Percentiles rank a stretch among this genome's conserved stretches.
These are phyloP conservation scores for Scaptomyza pallida DNA, from an alignment of 1,140 invertebrate genomes.

Conservation along the genomic window DNA sequence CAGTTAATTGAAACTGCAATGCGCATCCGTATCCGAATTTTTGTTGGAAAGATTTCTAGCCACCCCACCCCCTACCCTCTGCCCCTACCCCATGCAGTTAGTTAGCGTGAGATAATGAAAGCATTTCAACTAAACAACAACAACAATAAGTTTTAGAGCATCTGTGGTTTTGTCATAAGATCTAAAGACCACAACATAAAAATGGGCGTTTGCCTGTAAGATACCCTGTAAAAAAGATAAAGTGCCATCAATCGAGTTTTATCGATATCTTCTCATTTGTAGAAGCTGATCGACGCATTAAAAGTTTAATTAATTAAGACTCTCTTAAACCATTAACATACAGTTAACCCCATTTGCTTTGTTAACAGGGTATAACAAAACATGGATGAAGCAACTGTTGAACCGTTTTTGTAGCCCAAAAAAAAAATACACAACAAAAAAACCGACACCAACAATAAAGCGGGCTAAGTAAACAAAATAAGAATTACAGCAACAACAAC, in stretches of 20 bases:
- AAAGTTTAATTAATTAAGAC: no score
- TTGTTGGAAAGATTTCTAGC: no score
- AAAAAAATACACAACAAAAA: constrained; percentile 34
- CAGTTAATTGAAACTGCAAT: constrained; percentile 12
- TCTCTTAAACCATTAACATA: no score
- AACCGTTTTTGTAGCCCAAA: constrained; percentile 62
- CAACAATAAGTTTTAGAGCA: neutral
- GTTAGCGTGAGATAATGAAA: constrained; percentile 65
- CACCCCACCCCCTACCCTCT: neutral
- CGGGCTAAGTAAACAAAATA: constrained; percentile 73
- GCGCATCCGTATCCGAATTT: constrained; percentile 40
- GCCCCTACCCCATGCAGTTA: neutral
- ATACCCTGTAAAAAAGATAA: neutral
- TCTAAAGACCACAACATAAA: constrained; percentile 36
- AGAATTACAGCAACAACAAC: constrained; percentile 36
- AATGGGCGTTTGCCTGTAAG: neutral
- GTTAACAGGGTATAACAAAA: constrained; percentile 4
- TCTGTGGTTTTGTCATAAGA: constrained; percentile 30
- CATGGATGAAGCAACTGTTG: constrained; percentile 48
- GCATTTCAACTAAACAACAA: constrained; percentile 66
- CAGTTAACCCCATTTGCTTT: neutral
- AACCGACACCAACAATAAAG: constrained; percentile 53
- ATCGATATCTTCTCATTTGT: no score
- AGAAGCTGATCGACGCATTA: no score
- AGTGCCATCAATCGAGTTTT: no score